Evolutionary conservation across 2,888 invertebrate species (phyloP).

Genomic region (Incurvaria masculella): DNA sequence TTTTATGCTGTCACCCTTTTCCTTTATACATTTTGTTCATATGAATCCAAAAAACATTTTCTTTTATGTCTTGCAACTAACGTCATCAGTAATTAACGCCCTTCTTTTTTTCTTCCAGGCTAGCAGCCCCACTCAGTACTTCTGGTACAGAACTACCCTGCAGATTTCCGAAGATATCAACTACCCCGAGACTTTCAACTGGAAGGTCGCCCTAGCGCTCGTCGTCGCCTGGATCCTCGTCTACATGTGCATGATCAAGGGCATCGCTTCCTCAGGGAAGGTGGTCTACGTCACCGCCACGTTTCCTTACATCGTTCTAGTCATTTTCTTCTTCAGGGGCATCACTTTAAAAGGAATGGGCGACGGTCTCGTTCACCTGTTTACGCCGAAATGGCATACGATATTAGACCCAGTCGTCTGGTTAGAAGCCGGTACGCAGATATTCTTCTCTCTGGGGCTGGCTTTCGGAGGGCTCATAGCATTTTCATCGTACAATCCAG

Average conservation of each 20-base stretch:
- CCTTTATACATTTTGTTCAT: slow-evolving; percentile 5
- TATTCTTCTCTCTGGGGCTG: slow-evolving; percentile 93
- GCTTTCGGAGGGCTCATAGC: slow-evolving; percentile 96
- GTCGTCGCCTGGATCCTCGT: slow-evolving; percentile 91
- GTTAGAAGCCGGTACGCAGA: slow-evolving; percentile 97
- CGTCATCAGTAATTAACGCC: slow-evolving; percentile 9
- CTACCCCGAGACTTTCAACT: slow-evolving; percentile 82
- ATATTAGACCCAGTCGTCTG: slow-evolving; percentile 93
- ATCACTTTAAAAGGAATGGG: slow-evolving; percentile 84
- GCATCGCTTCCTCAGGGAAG: slow-evolving; percentile 95
- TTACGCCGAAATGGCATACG: slow-evolving; percentile 91
- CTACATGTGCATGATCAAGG: slow-evolving; percentile 96
- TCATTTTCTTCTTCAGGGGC: slow-evolving; percentile 94
- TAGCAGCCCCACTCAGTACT: slow-evolving; percentile 90
- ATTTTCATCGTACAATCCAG: slow-evolving; percentile 95
- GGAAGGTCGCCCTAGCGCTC: slow-evolving; percentile 85
- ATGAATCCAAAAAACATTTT: slow-evolving; percentile 3
- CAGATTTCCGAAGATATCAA: slow-evolving; percentile 89
- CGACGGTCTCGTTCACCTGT: slow-evolving; percentile 84
- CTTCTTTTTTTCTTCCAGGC: slow-evolving; percentile 52
- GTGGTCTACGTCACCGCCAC: slow-evolving; percentile 96
- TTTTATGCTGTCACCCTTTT: too few species aligned
- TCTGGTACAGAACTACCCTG: slow-evolving; percentile 92
- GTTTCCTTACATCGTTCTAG: slow-evolving; percentile 92
- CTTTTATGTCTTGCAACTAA: not conserved